These are phyloP conservation scores for Aethina tumida DNA, from an alignment of 1,140 invertebrate species.

Conservation along the genomic window DNA sequence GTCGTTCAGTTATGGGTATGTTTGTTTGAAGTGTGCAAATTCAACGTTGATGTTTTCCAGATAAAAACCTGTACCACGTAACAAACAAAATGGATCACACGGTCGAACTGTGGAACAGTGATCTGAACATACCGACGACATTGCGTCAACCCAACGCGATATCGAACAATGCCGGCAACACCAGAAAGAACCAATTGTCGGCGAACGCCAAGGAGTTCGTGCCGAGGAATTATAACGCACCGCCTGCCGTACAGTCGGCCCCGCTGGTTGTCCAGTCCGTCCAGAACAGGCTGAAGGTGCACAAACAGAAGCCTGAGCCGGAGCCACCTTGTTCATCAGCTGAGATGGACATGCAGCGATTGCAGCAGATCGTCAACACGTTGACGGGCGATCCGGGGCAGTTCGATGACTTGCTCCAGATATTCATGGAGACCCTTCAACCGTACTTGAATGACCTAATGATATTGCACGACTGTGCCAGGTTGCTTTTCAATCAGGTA, in stretches of 20 bases:
- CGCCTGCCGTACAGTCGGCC: too few relatives aligned
- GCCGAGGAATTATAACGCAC: too few relatives aligned
- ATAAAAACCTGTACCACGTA: too few relatives aligned
- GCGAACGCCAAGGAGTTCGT: not conserved
- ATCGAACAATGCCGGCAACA: not conserved
- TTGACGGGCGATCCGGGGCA: constrained; percentile 33
- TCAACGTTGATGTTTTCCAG: too few relatives aligned
- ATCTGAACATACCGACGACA: too few relatives aligned
- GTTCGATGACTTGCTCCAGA: constrained; percentile 29
- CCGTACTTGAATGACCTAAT: constrained; percentile 25
- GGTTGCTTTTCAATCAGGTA: constrained; percentile 28
- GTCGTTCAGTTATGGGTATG: too few relatives aligned
- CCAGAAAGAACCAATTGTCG: not conserved
- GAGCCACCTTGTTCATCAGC: constrained; percentile 1
- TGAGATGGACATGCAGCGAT: constrained; percentile 15
- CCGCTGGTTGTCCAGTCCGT: too few relatives aligned
- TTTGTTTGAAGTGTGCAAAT: too few relatives aligned
- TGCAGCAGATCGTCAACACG: constrained; percentile 26
- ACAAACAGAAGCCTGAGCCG: constrained; percentile 8
- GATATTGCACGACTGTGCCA: constrained; percentile 17
- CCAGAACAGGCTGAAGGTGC: constrained; percentile 13
- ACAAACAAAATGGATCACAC: too few relatives aligned
- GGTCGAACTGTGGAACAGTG: too few relatives aligned
- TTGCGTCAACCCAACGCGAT: too few relatives aligned
- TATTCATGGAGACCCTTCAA: constrained; percentile 28